A percentile compares a stretch with the other conserved stretches of the same genome.
Evolutionary conservation across 2,888 invertebrate species (phyloP).

Genomic region (Trilocha varians): DNA sequence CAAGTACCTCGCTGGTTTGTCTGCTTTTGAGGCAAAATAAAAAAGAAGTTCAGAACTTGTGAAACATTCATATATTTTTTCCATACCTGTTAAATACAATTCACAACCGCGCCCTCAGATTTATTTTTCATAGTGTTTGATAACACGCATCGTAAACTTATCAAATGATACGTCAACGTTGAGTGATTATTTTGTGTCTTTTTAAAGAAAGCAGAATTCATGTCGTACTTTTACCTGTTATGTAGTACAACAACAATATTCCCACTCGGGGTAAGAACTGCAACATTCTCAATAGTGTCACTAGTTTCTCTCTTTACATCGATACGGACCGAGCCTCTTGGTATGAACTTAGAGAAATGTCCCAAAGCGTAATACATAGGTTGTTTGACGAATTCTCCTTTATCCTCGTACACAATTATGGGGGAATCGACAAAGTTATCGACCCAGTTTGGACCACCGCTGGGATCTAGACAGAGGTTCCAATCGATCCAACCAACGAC

Average conservation of each 20-base stretch:
- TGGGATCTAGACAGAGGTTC: constrained; percentile 84
- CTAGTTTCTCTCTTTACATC: constrained; percentile 29
- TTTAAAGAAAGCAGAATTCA: background rate
- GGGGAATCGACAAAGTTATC: constrained; percentile 86
- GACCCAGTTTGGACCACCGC: constrained; percentile 88
- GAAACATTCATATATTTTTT: too few species aligned
- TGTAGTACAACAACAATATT: constrained; percentile 46
- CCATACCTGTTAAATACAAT: too few species aligned
- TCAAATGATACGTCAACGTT: too few species aligned
- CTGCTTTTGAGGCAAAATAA: too few species aligned
- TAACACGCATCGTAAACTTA: too few species aligned
- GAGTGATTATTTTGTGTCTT: background rate
- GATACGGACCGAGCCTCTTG: constrained; percentile 67
- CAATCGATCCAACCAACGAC: constrained; percentile 91
- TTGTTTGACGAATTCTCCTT: constrained; percentile 88
- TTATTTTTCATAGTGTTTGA: too few species aligned
- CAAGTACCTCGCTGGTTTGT: too few species aligned
- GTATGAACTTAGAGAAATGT: constrained; percentile 84
- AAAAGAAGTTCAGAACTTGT: too few species aligned
- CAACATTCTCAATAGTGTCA: constrained; percentile 33
- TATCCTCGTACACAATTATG: constrained; percentile 61
- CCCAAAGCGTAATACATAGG: constrained; percentile 90
- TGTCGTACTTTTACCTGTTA: constrained; percentile 30
- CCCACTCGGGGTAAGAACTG: constrained; percentile 35
- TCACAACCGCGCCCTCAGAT: too few species aligned